Conservation (phyloP, 2,113 vertebrate species). For the Raja brachyura region DNA sequence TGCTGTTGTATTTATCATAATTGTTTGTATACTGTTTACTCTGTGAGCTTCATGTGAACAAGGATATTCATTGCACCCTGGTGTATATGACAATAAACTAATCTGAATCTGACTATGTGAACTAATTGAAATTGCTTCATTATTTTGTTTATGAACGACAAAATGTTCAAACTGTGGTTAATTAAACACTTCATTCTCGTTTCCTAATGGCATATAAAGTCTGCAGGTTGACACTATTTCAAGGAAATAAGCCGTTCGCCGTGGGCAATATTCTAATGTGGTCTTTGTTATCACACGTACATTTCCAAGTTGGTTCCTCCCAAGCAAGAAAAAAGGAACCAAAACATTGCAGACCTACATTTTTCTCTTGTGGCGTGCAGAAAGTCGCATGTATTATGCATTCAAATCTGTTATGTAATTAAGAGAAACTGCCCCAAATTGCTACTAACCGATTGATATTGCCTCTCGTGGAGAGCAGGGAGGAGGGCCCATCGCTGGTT, state of each 20-base stretch:
- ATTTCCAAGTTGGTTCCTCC: background rate
- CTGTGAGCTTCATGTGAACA: no score
- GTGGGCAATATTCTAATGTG: background rate
- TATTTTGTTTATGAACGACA: conserved; percentile 6
- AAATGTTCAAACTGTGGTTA: background rate
- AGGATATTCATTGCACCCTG: no score
- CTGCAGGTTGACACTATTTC: background rate
- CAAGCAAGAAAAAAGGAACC: background rate
- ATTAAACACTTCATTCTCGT: background rate
- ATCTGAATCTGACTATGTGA: background rate
- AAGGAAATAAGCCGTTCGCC: background rate
- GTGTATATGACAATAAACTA: no score
- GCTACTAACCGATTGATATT: background rate
- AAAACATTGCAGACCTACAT: background rate
- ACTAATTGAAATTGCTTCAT: background rate
- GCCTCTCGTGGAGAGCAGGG: background rate
- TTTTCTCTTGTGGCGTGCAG: background rate
- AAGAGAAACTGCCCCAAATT: background rate
- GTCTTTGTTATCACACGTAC: background rate
- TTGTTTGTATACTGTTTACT: no score
- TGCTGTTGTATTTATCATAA: no score
- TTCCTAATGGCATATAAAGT: background rate
- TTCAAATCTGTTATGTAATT: background rate
- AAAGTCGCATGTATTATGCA: background rate
- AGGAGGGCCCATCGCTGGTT: background rate